Conservation (phyloP, 1,140 invertebrate species). For the Brachionus sp. region DNA sequence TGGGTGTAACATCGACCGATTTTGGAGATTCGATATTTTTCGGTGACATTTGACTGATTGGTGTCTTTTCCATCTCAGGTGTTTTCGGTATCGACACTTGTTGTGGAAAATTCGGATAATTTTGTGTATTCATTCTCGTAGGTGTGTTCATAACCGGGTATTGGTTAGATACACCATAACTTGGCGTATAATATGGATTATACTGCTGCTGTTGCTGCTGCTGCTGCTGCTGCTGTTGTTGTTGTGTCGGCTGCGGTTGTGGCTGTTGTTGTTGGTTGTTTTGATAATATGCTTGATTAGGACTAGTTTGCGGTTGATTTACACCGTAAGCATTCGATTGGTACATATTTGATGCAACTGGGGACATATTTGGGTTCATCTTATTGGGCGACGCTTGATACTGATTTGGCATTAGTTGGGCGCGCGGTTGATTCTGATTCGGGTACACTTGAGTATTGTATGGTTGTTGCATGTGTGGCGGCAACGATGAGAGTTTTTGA, state of each 20-base stretch:
- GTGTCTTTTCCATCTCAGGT: not conserved
- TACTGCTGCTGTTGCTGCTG: not conserved
- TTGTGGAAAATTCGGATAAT: not conserved
- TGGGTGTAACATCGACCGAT: not conserved
- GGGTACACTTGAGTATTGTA: not conserved
- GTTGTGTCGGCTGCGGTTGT: not conserved
- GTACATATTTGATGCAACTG: not conserved
- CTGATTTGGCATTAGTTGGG: not conserved
- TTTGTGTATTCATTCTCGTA: not conserved
- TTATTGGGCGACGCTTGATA: slow-evolving; percentile 32
- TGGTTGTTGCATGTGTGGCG: slow-evolving; percentile 9
- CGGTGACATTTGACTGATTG: not conserved
- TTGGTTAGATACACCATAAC: not conserved
- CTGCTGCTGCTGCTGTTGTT: slow-evolving; percentile 3
- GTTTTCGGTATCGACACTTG: not conserved
- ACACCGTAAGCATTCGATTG: not conserved
- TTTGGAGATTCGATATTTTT: not conserved
- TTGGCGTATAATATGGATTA: not conserved
- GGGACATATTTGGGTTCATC: not conserved
- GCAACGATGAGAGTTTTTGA: not conserved
- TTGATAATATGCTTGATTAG: not conserved
- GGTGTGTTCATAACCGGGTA: not conserved
- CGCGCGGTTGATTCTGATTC: not conserved
- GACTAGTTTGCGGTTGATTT: not conserved
- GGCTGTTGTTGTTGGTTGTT: not conserved